Evolutionary conservation across 37 sponge, comb jelly and placozoan species (phyloP).

Genomic region (Amphimedon queenslandica): DNA sequence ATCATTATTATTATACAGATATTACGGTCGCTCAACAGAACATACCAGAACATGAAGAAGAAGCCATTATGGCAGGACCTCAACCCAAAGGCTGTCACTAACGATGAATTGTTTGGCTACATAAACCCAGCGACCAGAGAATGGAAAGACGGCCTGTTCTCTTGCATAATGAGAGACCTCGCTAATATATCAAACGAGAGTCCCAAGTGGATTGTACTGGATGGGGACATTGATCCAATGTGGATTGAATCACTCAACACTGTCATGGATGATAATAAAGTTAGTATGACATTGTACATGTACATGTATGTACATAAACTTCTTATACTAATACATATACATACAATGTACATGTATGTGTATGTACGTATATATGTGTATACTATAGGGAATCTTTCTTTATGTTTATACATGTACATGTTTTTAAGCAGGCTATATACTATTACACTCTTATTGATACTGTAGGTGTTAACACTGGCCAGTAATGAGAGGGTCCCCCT

Average conservation of each 20-base stretch:
- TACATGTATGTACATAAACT: neutral
- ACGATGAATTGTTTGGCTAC: constrained; percentile 91
- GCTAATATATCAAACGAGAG: constrained; percentile 76
- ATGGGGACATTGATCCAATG: constrained; percentile 99
- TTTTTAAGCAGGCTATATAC: neutral
- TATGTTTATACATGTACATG: neutral
- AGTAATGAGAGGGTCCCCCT: constrained; percentile 97
- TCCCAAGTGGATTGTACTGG: constrained; percentile 99
- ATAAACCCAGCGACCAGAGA: constrained; percentile 98
- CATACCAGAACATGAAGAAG: constrained; percentile 79
- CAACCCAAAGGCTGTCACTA: constrained; percentile 97
- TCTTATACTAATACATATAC: neutral
- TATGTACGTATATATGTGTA: neutral
- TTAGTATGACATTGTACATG: constrained; percentile 6
- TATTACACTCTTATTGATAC: no score
- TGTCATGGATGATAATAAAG: constrained; percentile 99
- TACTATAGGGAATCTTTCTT: neutral
- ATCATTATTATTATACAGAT: constrained; percentile 37
- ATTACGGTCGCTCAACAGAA: constrained; percentile 83
- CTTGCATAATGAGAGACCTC: constrained; percentile 92
- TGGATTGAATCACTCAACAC: constrained; percentile 99
- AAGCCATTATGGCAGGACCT: constrained; percentile 91
- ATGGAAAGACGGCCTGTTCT: constrained; percentile 98
- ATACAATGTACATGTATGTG: neutral
- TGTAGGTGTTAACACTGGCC: constrained; percentile 92